These are phyloP conservation scores for Noctua janthina DNA, from an alignment of 2,888 invertebrate species.

Conservation along the genomic window DNA sequence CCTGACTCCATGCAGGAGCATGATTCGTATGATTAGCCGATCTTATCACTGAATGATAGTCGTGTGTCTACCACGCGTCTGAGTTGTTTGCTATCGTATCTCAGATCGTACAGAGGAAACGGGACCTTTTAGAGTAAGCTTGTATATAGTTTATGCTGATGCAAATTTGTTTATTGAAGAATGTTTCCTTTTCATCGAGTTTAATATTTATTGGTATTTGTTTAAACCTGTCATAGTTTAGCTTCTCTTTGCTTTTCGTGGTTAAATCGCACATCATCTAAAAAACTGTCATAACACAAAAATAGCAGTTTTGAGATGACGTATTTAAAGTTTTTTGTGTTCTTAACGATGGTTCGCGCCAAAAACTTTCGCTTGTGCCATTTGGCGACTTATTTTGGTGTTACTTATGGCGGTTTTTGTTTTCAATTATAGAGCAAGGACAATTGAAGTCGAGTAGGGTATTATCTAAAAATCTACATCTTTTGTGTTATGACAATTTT, in stretches of 20 bases:
- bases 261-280: no score
- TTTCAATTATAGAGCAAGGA: no score
- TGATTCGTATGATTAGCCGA: constrained; percentile 68
- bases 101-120: constrained; percentile 49
- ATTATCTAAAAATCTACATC: no score
- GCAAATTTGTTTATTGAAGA: constrained; percentile 39
- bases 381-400: no score
- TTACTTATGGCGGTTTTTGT: no score
- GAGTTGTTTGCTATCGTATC: constrained; percentile 64
- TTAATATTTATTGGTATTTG: not conserved
- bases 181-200: not conserved
- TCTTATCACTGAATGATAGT: constrained; percentile 58
- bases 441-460: no score
- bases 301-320: no score
- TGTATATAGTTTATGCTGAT: constrained; percentile 30
- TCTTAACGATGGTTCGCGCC: no score
- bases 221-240: not conserved
- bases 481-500: no score
- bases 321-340: no score
- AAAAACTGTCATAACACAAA: no score
- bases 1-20: constrained; percentile 42
- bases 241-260: not conserved
- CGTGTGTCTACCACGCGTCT: constrained; percentile 55
- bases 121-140: constrained; percentile 27
- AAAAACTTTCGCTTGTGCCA: no score